phyloP scores from a whole-genome alignment of 2,797 vertebrate species.

The Phalloptychus januarius region DNA sequence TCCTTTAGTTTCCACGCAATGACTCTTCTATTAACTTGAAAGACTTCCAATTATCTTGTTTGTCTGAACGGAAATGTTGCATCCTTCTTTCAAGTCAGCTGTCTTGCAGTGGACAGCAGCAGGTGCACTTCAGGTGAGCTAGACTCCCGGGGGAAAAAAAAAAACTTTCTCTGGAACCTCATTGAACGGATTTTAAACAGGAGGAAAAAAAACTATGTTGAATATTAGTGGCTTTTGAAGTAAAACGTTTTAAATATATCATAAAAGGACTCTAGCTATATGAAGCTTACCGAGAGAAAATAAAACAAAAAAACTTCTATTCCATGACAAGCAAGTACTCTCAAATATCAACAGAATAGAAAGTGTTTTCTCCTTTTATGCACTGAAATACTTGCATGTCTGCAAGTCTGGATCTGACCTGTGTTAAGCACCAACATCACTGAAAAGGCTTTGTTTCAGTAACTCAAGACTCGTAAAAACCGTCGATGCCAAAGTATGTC shows the following conservation, averaged over 20 bases:
- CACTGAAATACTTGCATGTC: neutral
- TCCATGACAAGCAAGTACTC: neutral
- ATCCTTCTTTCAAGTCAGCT: neutral
- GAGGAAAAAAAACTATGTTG: neutral
- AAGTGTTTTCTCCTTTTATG: neutral
- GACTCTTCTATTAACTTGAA: neutral
- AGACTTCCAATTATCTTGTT: neutral
- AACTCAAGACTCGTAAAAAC: neutral
- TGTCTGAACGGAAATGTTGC: neutral
- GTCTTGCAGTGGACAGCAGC: neutral
- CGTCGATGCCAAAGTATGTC: neutral
- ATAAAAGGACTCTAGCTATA: neutral
- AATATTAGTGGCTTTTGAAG: neutral
- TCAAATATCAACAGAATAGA: neutral
- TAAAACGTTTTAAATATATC: neutral
- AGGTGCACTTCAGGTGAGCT: neutral
- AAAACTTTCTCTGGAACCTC: neutral
- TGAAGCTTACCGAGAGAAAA: neutral
- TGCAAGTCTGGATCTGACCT: neutral
- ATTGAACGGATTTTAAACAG: neutral
- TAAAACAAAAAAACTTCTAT: neutral
- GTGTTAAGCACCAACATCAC: neutral
- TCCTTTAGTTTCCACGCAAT: neutral
- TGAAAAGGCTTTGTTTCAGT: neutral
- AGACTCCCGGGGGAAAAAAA: neutral